These are phyloP conservation scores for Drosophila suboccidentalis DNA, from an alignment of 2,888 invertebrate species.

Conservation along the genomic window DNA sequence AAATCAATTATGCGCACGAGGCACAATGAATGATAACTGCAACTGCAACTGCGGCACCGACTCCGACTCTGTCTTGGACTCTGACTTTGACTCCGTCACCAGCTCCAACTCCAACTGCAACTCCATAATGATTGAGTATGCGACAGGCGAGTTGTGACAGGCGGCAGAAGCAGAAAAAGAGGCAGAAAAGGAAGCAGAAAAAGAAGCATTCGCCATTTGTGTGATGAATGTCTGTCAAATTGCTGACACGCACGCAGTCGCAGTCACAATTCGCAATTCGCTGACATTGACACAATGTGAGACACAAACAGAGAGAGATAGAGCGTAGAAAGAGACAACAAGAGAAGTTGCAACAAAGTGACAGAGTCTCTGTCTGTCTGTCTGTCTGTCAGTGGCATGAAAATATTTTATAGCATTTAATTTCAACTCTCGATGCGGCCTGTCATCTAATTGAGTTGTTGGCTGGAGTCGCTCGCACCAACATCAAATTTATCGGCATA, in stretches of 20 bases:
- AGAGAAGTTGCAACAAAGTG: constrained; percentile 34
- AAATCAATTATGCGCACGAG: constrained; percentile 77
- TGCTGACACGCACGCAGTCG: constrained; percentile 75
- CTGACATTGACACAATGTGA: constrained; percentile 79
- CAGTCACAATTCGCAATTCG: constrained; percentile 22
- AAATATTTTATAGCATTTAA: constrained; percentile 77
- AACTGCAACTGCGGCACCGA: constrained; percentile 38
- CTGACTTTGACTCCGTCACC: constrained; percentile 19
- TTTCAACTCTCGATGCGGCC: constrained; percentile 59
- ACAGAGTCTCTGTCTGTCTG: constrained; percentile 33
- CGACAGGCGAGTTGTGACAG: constrained; percentile 65
- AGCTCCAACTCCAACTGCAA: constrained; percentile 6
- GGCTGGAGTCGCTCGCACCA: constrained; percentile 38
- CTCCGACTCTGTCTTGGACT: constrained; percentile 16
- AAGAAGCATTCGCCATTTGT: constrained; percentile 37
- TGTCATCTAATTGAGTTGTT: constrained; percentile 83
- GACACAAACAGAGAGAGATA: not conserved
- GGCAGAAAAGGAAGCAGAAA: not conserved
- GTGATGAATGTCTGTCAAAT: constrained; percentile 82
- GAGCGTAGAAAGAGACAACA: not conserved
- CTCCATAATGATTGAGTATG: constrained; percentile 72
- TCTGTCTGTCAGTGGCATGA: constrained; percentile 28
- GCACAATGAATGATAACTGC: constrained; percentile 66
- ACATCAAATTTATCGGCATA: constrained; percentile 76
- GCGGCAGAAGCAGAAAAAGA: constrained; percentile 15